phyloP scores from a whole-genome alignment of 1,140 invertebrate genomes.

The Drosophila baimaii region DNA sequence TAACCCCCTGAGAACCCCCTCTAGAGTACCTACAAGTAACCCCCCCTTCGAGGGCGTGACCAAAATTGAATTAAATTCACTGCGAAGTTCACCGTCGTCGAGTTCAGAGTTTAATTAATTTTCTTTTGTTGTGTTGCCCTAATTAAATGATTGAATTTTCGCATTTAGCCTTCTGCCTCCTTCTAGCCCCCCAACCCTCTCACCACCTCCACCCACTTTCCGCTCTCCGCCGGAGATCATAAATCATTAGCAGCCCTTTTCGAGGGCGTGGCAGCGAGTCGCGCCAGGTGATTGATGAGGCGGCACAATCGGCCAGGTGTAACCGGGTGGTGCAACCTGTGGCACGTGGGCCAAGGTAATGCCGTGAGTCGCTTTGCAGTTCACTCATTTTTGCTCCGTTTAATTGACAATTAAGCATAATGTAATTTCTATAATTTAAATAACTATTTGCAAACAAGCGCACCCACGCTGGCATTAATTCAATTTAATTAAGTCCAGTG shows the following conservation, averaged over 20 bases:
- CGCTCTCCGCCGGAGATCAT: constrained; percentile 51
- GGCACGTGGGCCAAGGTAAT: constrained; percentile 54
- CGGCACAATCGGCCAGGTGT: constrained; percentile 38
- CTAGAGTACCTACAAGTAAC: too few relatives aligned
- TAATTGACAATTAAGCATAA: constrained; percentile 51
- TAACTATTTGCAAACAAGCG: constrained; percentile 32
- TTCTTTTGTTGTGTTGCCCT: constrained; percentile 77
- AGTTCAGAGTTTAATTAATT: constrained; percentile 81
- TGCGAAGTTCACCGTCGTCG: constrained; percentile 54
- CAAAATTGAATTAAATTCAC: constrained; percentile 78
- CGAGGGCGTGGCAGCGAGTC: constrained; percentile 43
- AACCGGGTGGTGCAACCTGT: constrained; percentile 57
- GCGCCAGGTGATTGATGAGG: constrained; percentile 75
- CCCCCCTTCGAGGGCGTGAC: constrained; percentile 46
- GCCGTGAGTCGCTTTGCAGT: constrained; percentile 15
- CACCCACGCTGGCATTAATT: constrained; percentile 17
- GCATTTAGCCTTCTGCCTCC: constrained; percentile 56
- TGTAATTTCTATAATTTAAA: constrained; percentile 61
- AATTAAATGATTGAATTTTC: constrained; percentile 81
- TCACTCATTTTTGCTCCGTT: constrained; percentile 29
- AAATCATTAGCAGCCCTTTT: constrained; percentile 75
- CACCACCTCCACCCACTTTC: neutral
- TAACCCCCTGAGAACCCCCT: neutral
- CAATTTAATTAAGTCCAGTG: constrained; percentile 44
- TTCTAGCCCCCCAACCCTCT: neutral